phyloP scores from a whole-genome alignment of 2,797 vertebrate species.

The Sebastolobus altivelis region DNA sequence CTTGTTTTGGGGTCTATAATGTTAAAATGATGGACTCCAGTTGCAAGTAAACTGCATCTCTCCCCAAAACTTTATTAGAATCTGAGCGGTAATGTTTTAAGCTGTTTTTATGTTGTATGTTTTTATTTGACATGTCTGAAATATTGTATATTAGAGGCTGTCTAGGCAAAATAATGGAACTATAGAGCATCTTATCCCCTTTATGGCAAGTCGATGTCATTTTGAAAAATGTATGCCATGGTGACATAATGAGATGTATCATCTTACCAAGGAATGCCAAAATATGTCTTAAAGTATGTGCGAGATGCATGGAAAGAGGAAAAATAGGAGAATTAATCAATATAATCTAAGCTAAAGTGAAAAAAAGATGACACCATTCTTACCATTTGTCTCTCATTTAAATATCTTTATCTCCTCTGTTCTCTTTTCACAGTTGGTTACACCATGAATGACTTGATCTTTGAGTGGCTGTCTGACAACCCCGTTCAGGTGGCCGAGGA shows the following conservation, averaged over 20 bases:
- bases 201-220: background rate
- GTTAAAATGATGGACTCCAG: background rate
- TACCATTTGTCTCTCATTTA: background rate
- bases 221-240: background rate
- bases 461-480: slow-evolving; percentile 92
- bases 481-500: slow-evolving; percentile 95
- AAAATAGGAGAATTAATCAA: background rate
- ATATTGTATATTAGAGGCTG: background rate
- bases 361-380: background rate
- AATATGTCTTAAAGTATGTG: background rate
- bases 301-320: background rate
- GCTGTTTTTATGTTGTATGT: background rate
- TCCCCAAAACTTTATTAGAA: background rate
- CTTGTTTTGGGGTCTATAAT: background rate
- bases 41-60: background rate
- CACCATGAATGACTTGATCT: slow-evolving; percentile 96
- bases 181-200: background rate
- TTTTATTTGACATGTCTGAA: background rate
- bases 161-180: background rate
- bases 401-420: slow-evolving; percentile 18
- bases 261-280: background rate
- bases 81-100: background rate
- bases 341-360: background rate
- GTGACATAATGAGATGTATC: background rate
- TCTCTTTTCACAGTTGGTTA: slow-evolving; percentile 89